Conservation (phyloP, 2,113 vertebrate species). For the Perccottus glenii region DNA sequence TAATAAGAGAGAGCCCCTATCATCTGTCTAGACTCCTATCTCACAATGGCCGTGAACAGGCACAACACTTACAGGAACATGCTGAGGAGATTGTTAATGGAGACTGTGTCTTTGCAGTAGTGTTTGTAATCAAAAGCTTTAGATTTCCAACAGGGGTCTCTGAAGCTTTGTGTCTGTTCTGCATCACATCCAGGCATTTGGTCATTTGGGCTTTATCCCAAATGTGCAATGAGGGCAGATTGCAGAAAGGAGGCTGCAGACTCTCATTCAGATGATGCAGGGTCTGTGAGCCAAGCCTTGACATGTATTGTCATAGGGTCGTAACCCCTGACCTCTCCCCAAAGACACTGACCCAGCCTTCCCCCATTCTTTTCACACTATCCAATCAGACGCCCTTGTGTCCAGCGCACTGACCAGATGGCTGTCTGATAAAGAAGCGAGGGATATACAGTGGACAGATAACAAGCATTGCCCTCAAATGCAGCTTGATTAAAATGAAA, state of each 20-base stretch:
- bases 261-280: slow-evolving; percentile 73
- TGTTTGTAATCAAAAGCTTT: slow-evolving; percentile 25
- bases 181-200: slow-evolving; percentile 61
- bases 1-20: slow-evolving; percentile 57
- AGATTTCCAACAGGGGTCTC: slow-evolving; percentile 26
- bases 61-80: background rate
- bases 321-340: slow-evolving; percentile 83
- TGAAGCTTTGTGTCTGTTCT: slow-evolving; percentile 57
- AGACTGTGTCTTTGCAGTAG: slow-evolving; percentile 6
- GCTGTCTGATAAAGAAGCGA: slow-evolving; percentile 75
- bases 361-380: slow-evolving; percentile 76
- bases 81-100: slow-evolving; percentile 17
- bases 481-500: slow-evolving; percentile 25
- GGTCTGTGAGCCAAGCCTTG: slow-evolving; percentile 76
- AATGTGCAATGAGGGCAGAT: slow-evolving; percentile 66
- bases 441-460: slow-evolving; percentile 64
- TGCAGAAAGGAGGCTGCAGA: slow-evolving; percentile 56
- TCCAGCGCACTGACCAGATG: slow-evolving; percentile 78
- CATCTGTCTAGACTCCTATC: slow-evolving; percentile 68
- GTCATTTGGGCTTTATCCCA: slow-evolving; percentile 49
- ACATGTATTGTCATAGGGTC: slow-evolving; percentile 81
- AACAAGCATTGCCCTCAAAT: slow-evolving; percentile 21
- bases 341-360: slow-evolving; percentile 76
- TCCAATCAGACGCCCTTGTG: slow-evolving; percentile 77
- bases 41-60: slow-evolving; percentile 31